Conservation (phyloP, 2,888 invertebrate genomes). For the Tachina fera region DNA sequence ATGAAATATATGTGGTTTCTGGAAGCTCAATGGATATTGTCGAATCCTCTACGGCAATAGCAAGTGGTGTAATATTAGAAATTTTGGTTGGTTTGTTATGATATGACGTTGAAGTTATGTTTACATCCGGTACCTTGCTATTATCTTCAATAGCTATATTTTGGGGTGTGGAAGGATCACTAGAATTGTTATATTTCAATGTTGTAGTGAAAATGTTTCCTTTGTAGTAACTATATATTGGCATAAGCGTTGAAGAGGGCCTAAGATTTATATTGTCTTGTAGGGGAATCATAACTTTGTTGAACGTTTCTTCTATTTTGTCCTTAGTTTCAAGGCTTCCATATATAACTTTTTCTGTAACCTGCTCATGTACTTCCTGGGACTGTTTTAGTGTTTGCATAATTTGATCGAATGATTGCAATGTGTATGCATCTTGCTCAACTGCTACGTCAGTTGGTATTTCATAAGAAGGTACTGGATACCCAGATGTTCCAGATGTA, state of each 20-base stretch:
- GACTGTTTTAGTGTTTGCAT: constrained; percentile 77
- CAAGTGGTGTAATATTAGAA: constrained; percentile 77
- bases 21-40: constrained; percentile 72
- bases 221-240: constrained; percentile 72
- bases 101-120: constrained; percentile 76
- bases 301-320: constrained; percentile 71
- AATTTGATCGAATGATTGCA: constrained; percentile 81
- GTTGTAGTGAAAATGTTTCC: constrained; percentile 75
- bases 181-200: constrained; percentile 71
- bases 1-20: constrained; percentile 40
- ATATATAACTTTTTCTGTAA: constrained; percentile 66
- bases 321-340: constrained; percentile 73
- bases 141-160: constrained; percentile 72
- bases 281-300: constrained; percentile 72
- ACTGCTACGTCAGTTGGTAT: constrained; percentile 41
- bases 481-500: constrained; percentile 73
- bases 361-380: constrained; percentile 32
- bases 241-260: constrained; percentile 66
- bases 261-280: not conserved
- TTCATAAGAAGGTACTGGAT: constrained; percentile 77
- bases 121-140: constrained; percentile 73
- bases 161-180: constrained; percentile 55
- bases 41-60: constrained; percentile 76
- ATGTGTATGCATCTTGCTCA: constrained; percentile 77
- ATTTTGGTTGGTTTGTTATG: constrained; percentile 70